These are phyloP conservation scores for Lissonota sp. DNA, from an alignment of 2,888 invertebrate species.

Conservation along the genomic window DNA sequence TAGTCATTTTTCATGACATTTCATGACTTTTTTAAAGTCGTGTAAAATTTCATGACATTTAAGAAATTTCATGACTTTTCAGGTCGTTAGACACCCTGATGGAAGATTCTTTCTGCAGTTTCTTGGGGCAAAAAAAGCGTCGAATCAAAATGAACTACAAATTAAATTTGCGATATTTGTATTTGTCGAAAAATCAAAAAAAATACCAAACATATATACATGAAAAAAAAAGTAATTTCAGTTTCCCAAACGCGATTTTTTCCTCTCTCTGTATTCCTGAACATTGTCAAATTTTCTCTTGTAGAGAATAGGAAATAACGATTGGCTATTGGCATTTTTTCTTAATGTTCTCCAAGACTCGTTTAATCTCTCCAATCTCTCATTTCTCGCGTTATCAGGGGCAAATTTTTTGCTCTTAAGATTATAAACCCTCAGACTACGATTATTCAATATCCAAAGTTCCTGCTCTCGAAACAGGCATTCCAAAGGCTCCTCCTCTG, in stretches of 20 bases:
- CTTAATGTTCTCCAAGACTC: constrained; percentile 73
- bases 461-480: constrained; percentile 79
- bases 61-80: too few species aligned
- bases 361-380: constrained; percentile 70
- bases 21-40: too few species aligned
- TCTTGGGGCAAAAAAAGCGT: too few species aligned
- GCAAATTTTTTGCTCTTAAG: constrained; percentile 80
- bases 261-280: constrained; percentile 91
- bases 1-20: too few species aligned
- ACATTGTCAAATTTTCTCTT: constrained; percentile 93
- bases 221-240: not conserved
- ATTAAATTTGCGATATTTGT: constrained; percentile 18
- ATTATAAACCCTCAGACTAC: constrained; percentile 80
- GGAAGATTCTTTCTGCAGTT: too few species aligned
- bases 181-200: constrained; percentile 33
- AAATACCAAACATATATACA: constrained; percentile 4
- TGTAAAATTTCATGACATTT: too few species aligned
- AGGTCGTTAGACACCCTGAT: too few species aligned
- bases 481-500: constrained; percentile 84
- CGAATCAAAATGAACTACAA: too few species aligned
- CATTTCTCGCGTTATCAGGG: constrained; percentile 71
- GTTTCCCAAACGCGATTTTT: constrained; percentile 87
- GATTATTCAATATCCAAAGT: constrained; percentile 82
- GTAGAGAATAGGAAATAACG: constrained; percentile 85
- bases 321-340: constrained; percentile 68